These are phyloP conservation scores for Pseudopipra pipra DNA, from an alignment of 2,113 vertebrate genomes.

Conservation along the genomic window DNA sequence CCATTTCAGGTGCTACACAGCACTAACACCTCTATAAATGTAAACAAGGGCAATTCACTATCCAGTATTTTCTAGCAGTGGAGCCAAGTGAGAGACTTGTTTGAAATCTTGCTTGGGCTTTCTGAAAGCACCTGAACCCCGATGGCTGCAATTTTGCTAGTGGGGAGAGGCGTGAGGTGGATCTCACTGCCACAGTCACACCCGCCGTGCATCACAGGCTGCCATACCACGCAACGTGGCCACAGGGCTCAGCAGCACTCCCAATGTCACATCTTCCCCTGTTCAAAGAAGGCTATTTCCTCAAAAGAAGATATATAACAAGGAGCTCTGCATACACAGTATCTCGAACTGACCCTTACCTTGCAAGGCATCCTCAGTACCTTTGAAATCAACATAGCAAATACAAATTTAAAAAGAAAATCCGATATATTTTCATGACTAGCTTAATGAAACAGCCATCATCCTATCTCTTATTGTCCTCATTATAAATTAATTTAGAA, in stretches of 20 bases:
- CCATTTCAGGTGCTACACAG: neutral
- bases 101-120: neutral
- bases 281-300: neutral
- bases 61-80: neutral
- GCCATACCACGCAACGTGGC: fast-evolving
- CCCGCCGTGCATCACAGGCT: fast-evolving
- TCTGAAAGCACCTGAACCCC: neutral
- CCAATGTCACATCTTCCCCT: neutral
- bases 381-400: neutral
- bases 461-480: neutral
- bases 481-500: neutral
- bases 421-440: neutral
- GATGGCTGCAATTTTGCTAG: neutral
- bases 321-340: neutral
- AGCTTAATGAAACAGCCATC: neutral
- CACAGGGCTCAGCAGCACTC: neutral
- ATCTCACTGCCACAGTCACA: neutral
- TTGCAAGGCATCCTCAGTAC: neutral
- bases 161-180: neutral
- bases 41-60: neutral
- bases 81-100: neutral
- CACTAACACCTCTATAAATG: neutral
- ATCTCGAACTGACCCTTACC: fast-evolving
- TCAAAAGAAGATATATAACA: neutral
- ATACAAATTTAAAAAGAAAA: neutral